Percentiles rank a stretch among this genome's conserved stretches.
phyloP scores from a whole-genome alignment of 2,888 invertebrate genomes.

The Microctonus hyperodae region DNA sequence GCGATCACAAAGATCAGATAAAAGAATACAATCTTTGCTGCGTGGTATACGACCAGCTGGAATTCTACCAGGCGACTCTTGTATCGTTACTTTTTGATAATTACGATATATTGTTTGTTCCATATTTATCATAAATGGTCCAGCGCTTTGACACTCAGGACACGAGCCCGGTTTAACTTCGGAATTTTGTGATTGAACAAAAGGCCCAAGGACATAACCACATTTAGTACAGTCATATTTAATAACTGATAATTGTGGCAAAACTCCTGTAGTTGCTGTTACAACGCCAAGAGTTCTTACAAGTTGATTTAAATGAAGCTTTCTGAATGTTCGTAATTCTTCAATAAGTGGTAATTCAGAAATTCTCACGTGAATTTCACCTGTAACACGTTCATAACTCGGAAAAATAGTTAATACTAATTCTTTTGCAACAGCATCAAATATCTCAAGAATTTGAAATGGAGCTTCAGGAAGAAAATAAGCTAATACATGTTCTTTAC shows the following conservation, averaged over 20 bases:
- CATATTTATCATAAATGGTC: slow-evolving; percentile 98
- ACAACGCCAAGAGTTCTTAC: slow-evolving; percentile 95
- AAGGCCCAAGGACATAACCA: slow-evolving; percentile 94
- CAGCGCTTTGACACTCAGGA: slow-evolving; percentile 96
- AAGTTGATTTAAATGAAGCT: slow-evolving; percentile 90
- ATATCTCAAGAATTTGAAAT: slow-evolving; percentile 93
- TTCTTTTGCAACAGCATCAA: slow-evolving; percentile 93
- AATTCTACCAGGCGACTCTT: slow-evolving; percentile 97
- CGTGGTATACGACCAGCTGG: slow-evolving; percentile 97
- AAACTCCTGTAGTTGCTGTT: slow-evolving; percentile 91
- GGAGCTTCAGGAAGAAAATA: slow-evolving; percentile 99
- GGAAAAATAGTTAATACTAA: slow-evolving; percentile 94
- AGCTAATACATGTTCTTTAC: slow-evolving; percentile 91
- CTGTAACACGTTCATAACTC: slow-evolving; percentile 92
- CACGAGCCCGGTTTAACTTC: slow-evolving; percentile 97
- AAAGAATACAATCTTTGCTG: slow-evolving; percentile 94
- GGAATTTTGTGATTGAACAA: slow-evolving; percentile 89
- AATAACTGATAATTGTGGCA: slow-evolving; percentile 94
- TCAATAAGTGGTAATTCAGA: slow-evolving; percentile 95
- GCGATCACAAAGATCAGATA: slow-evolving; percentile 94
- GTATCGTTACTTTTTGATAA: slow-evolving; percentile 96
- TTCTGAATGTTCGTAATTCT: slow-evolving; percentile 90
- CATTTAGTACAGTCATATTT: slow-evolving; percentile 98
- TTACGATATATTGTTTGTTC: slow-evolving; percentile 98
- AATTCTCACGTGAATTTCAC: slow-evolving; percentile 94